Evolutionary conservation across 2,888 invertebrate genomes (phyloP).

Genomic region (Brenthis hecate): DNA sequence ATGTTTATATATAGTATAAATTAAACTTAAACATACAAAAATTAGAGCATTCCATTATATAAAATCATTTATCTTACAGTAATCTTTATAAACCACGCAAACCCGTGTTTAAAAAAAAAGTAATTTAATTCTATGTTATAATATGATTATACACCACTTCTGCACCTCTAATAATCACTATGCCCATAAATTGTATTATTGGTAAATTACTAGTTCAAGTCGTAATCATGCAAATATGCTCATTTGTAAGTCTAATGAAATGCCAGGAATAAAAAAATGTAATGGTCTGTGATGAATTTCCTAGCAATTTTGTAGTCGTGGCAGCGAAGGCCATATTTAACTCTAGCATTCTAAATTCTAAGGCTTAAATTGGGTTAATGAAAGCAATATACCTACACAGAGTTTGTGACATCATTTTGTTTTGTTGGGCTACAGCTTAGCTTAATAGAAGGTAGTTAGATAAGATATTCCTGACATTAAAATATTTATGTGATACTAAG

Average conservation of each 20-base stretch:
- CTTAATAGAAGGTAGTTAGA: background rate
- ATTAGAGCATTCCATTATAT: no score
- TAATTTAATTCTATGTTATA: background rate
- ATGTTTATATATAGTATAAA: background rate
- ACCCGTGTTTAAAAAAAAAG: no score
- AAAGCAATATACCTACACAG: conserved; percentile 11
- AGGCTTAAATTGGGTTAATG: conserved; percentile 30
- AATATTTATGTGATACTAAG: background rate
- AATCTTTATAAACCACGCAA: no score
- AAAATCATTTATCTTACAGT: no score
- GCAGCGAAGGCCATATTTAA: conserved; percentile 26
- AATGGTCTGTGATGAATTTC: conserved; percentile 28
- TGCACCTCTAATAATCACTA: no score
- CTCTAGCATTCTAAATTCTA: conserved; percentile 30
- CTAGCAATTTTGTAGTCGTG: conserved; percentile 32
- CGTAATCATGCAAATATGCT: conserved; percentile 17
- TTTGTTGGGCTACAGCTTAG: background rate
- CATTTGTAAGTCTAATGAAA: conserved; percentile 31
- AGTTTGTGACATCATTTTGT: conserved; percentile 12
- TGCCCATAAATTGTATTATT: background rate
- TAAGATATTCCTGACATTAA: background rate
- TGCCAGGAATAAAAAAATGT: conserved; percentile 26
- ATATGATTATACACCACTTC: background rate
- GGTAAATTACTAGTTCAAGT: conserved; percentile 6
- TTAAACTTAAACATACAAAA: no score